Conservation (phyloP, 2,888 invertebrate species). For the Rhingia rostrata region DNA sequence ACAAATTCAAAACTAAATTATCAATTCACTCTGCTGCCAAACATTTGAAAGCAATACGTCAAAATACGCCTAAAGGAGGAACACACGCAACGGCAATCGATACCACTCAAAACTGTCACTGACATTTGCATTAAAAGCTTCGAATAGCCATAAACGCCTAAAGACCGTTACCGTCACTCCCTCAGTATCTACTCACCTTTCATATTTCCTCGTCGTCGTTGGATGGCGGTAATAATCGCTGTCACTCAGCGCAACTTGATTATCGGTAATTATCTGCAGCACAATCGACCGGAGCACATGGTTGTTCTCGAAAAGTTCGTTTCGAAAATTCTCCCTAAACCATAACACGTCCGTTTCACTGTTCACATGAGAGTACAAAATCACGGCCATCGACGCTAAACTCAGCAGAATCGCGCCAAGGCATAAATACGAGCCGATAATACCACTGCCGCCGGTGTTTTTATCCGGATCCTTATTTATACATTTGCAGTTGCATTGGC, state of each 20-base stretch:
- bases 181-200: slow-evolving; percentile 52
- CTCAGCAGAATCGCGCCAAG: slow-evolving; percentile 62
- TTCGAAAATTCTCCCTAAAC: slow-evolving; percentile 70
- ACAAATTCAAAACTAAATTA: too few species aligned
- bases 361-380: slow-evolving; percentile 68
- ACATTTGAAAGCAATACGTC: too few species aligned
- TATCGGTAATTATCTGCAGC: slow-evolving; percentile 71
- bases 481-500: slow-evolving; percentile 69
- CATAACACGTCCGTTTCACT: slow-evolving; percentile 70
- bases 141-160: too few species aligned
- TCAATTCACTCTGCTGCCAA: too few species aligned
- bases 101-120: too few species aligned
- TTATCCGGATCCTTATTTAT: slow-evolving; percentile 72
- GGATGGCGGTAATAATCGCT: slow-evolving; percentile 49
- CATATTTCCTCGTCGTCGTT: slow-evolving; percentile 57
- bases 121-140: too few species aligned
- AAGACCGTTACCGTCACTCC: too few species aligned
- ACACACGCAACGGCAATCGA: too few species aligned
- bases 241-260: slow-evolving; percentile 65
- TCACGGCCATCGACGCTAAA: slow-evolving; percentile 68
- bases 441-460: slow-evolving; percentile 28
- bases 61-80: too few species aligned
- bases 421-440: slow-evolving; percentile 57
- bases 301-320: slow-evolving; percentile 65
- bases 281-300: slow-evolving; percentile 68